Evolutionary conservation across 1,140 invertebrate genomes (phyloP).

Genomic region (Epicauta chinensis): DNA sequence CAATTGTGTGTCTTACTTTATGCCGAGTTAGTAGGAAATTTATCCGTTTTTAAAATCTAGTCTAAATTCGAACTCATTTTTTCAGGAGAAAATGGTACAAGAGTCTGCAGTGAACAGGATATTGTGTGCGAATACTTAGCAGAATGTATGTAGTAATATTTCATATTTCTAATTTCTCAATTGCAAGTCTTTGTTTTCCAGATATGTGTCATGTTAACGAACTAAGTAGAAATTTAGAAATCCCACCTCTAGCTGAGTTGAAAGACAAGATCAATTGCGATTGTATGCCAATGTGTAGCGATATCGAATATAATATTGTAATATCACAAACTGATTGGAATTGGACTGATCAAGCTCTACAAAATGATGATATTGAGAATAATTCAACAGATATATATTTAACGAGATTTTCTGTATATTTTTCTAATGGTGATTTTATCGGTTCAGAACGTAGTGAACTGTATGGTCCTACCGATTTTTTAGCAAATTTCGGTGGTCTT

Average conservation of each 20-base stretch:
- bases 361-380: too few species aligned
- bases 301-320: constrained; percentile 7
- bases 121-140: constrained; percentile 29
- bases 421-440: constrained; percentile 57
- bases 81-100: constrained; percentile 28
- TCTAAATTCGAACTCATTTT: constrained; percentile 23
- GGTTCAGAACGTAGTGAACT: constrained; percentile 54
- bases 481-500: constrained; percentile 60
- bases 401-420: constrained; percentile 41
- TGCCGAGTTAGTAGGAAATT: constrained; percentile 24
- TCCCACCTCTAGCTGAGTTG: too few species aligned
- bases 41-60: constrained; percentile 27
- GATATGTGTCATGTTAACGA: too few species aligned
- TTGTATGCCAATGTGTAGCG: constrained; percentile 13
- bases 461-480: constrained; percentile 56
- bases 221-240: too few species aligned
- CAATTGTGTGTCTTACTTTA: constrained; percentile 35
- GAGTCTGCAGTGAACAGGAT: constrained; percentile 33
- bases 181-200: constrained; percentile 42
- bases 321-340: constrained; percentile 14
- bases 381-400: too few species aligned
- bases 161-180: constrained; percentile 42
- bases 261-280: constrained; percentile 43
- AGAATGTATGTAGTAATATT: constrained; percentile 14
- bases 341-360: background rate